Evolutionary conservation across 2,888 invertebrate species (phyloP), one percentile per base, ranked within the genome.

Genomic region (Standfussiana lucernea): DNA sequence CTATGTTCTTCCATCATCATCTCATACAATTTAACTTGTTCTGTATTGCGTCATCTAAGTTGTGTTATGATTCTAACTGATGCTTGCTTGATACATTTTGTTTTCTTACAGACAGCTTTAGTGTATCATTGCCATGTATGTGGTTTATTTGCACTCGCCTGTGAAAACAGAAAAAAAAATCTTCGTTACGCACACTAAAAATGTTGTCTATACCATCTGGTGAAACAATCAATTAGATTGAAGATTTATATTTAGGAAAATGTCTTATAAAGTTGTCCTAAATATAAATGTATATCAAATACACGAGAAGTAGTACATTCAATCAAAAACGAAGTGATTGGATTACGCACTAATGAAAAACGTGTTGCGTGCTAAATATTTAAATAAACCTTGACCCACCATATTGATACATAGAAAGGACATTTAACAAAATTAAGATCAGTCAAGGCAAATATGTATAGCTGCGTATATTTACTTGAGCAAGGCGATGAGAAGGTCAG

Each of bases 21-120:
- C 86, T 87, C 88, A 89, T 89, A 79, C 77, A 85, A 83, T 83
- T 82, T 87, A 89, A 87, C 85, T 87, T 85, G 77, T 86, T 89
- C 77, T 89, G 83, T 88, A 90, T 89, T 85, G 81, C 79, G 87
- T 87, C 90, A 89, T 91, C 75, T 77, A 87, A 90, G 81, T 90
- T 90, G 89, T 90, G 88, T 91, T 89, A 87, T 90, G 89, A 90
- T 86, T 89, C 88, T 92, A 91, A 92, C 91, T 87, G 87, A 88
- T 89, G 93, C 91, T 94, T 92, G 93, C 92, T 93, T 94, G 85
- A 90, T 89, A 90, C 87, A 88, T 89, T 88, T 88, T 86, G 85
- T 89, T 90, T 91, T 88, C 81, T 88, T 90, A 86, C 82, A 77
- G 84, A 85, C 83, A 88, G 91, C 92, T 92, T 91, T 81, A 89